A percentile compares a stretch with the other conserved stretches of the same genome.
Conservation (phyloP, 2,888 invertebrate genomes). For the Keiferia lycopersicella region DNA sequence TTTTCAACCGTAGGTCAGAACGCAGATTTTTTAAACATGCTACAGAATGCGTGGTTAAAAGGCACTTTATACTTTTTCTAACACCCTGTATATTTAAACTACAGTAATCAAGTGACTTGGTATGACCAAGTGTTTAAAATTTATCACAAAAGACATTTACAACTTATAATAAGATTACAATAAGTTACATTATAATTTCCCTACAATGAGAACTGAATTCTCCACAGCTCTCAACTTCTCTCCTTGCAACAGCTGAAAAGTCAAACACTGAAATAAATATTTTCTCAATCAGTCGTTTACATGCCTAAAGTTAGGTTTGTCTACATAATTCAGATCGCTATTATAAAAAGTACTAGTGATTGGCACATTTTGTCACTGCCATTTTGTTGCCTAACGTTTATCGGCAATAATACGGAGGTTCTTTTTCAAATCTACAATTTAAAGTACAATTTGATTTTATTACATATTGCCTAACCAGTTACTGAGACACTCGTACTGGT, state of each 20-base stretch:
- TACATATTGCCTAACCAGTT: too few relatives aligned
- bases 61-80: too few relatives aligned
- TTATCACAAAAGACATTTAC: conserved; percentile 33
- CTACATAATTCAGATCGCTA: conserved; percentile 13
- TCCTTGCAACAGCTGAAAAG: conserved; percentile 18
- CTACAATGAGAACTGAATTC: background rate
- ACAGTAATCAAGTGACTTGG: conserved; percentile 24
- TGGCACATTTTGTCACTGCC: conserved; percentile 31
- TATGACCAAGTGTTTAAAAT: conserved; percentile 32
- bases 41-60: too few relatives aligned
- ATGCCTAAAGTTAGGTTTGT: conserved; percentile 21
- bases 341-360: conserved; percentile 24
- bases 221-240: background rate
- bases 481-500: too few relatives aligned
- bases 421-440: too few relatives aligned
- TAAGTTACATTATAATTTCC: conserved; percentile 13
- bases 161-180: conserved; percentile 25
- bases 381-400: background rate
- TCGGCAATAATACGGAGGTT: too few relatives aligned
- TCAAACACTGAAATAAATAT: conserved; percentile 25
- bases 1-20: too few relatives aligned
- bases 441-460: too few relatives aligned
- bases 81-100: background rate
- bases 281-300: conserved; percentile 23
- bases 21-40: too few relatives aligned